Percentiles rank a stretch among this genome's conserved stretches.
phyloP scores from a whole-genome alignment of 2,888 invertebrate species.

The Ariolimax columbianus region DNA sequence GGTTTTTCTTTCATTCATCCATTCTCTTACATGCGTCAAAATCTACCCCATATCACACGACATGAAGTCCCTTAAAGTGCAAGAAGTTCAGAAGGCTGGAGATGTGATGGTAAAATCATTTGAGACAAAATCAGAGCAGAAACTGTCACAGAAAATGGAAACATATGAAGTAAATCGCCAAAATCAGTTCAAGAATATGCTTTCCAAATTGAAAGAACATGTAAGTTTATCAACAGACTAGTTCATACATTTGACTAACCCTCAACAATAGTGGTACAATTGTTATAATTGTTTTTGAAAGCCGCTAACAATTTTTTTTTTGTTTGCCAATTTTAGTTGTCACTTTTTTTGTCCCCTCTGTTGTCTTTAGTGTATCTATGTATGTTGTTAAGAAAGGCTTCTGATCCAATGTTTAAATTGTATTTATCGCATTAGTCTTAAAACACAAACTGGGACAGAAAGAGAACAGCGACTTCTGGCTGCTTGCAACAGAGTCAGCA shows the following conservation, averaged over 20 bases:
- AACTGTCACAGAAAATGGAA: constrained; percentile 87
- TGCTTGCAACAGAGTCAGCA: too few relatives aligned
- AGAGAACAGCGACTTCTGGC: too few relatives aligned
- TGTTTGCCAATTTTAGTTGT: neutral
- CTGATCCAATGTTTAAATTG: too few relatives aligned
- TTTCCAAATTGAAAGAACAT: constrained; percentile 81
- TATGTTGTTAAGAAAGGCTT: too few relatives aligned
- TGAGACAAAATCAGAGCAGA: constrained; percentile 68
- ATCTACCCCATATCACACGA: neutral
- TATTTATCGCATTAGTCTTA: too few relatives aligned
- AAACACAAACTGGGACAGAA: too few relatives aligned
- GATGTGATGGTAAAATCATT: constrained; percentile 70
- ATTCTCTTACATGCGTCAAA: neutral
- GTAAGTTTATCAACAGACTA: constrained; percentile 65
- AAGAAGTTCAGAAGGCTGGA: constrained; percentile 69
- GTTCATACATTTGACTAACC: neutral
- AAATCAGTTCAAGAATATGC: constrained; percentile 91
- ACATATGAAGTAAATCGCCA: constrained; percentile 93
- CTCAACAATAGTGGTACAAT: neutral
- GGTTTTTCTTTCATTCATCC: neutral
- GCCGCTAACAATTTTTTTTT: neutral
- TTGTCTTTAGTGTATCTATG: too few relatives aligned
- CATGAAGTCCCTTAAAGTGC: constrained; percentile 67
- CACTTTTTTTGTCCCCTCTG: neutral
- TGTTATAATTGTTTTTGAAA: neutral